phyloP scores from a whole-genome alignment of 2,113 vertebrate species.

The Sorex fumeus region DNA sequence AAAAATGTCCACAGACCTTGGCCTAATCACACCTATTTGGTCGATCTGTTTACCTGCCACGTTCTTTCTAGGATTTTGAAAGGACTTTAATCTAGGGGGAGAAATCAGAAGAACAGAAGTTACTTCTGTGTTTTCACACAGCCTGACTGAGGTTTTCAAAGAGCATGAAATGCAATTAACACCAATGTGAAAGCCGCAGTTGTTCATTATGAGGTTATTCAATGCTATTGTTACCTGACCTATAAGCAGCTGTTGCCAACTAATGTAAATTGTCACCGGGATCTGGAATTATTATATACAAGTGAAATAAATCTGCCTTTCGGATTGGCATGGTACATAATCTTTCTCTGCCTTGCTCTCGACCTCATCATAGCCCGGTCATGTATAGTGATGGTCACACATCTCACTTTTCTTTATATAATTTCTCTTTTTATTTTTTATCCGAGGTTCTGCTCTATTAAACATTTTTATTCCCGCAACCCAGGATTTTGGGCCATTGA shows the following conservation, averaged over 20 bases:
- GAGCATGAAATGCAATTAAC: slow-evolving; percentile 87
- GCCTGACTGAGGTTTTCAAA: slow-evolving; percentile 64
- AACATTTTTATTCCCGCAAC: slow-evolving; percentile 81
- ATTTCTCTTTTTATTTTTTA: slow-evolving; percentile 42
- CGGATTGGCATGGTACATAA: slow-evolving; percentile 63
- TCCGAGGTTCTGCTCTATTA: slow-evolving; percentile 82
- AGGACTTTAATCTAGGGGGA: background rate
- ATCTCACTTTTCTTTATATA: slow-evolving; percentile 82
- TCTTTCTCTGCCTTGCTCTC: slow-evolving; percentile 10
- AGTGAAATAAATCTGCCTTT: slow-evolving; percentile 82
- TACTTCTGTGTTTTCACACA: slow-evolving; percentile 50
- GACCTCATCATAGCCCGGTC: slow-evolving; percentile 33
- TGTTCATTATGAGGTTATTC: slow-evolving; percentile 82
- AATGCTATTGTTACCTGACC: slow-evolving; percentile 86
- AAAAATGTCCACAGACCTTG: background rate
- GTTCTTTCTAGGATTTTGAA: slow-evolving; percentile 15
- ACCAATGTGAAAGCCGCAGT: slow-evolving; percentile 80
- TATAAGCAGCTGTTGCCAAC: slow-evolving; percentile 89
- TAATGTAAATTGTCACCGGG: slow-evolving; percentile 85
- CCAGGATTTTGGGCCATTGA: slow-evolving; percentile 82
- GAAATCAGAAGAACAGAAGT: slow-evolving; percentile 43
- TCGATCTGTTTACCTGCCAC: background rate
- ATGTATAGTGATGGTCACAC: slow-evolving; percentile 65
- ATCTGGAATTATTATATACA: slow-evolving; percentile 83
- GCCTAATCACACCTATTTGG: background rate